phyloP scores from a whole-genome alignment of 2,888 invertebrate species.

The Neoaliturus tenellus region DNA sequence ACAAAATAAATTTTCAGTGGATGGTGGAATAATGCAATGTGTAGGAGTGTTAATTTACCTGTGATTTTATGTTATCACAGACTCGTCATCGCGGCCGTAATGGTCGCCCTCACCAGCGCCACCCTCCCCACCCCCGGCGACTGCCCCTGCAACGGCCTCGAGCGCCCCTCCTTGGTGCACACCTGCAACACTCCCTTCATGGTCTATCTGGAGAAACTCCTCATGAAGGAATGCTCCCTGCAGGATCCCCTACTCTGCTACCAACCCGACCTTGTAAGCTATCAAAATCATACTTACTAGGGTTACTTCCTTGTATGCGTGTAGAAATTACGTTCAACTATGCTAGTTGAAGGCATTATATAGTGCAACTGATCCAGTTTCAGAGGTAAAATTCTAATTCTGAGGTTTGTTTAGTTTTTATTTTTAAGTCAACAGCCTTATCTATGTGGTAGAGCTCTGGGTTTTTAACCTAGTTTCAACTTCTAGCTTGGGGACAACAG shows the following conservation, averaged over 20 bases:
- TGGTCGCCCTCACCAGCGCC: no score
- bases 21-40: no score
- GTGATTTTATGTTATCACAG: no score
- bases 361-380: background rate
- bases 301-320: background rate
- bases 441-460: no score
- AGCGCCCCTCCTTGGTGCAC: background rate
- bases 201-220: background rate
- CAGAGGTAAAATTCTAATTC: background rate
- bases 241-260: background rate
- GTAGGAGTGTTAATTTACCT: no score
- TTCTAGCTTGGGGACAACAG: no score
- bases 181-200: conserved; percentile 6
- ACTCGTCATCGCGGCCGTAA: no score
- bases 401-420: background rate
- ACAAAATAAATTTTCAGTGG: no score
- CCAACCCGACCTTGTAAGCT: conserved; percentile 1
- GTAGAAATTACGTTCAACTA: background rate
- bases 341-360: background rate
- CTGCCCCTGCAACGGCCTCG: background rate
- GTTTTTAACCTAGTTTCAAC: no score
- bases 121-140: background rate
- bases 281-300: background rate
- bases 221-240: background rate
- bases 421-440: background rate